A percentile compares a stretch with the other conserved stretches of the same genome.
Conservation (phyloP, 2,888 invertebrate species). For the Chrysolina americana region DNA sequence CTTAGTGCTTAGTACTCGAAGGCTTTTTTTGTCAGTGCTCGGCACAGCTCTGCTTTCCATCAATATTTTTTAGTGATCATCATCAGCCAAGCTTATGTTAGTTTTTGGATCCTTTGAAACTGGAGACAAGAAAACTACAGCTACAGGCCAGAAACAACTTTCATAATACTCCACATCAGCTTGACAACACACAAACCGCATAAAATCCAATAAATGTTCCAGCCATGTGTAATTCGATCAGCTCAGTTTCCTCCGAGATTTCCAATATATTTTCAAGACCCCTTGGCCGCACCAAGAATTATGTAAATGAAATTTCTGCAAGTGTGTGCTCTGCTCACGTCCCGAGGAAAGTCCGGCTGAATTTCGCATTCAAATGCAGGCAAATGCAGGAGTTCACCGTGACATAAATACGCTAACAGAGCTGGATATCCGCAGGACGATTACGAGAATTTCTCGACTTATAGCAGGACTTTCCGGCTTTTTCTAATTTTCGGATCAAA, state of each 20-base stretch:
- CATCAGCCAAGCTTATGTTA: no score
- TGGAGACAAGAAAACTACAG: no score
- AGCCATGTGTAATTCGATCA: background rate
- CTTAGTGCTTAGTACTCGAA: no score
- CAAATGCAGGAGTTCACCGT: conserved; percentile 2
- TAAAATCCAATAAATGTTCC: conserved; percentile 6
- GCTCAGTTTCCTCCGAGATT: background rate
- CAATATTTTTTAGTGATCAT: no score
- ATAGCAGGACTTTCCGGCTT: background rate
- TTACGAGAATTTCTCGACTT: background rate
- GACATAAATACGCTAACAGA: background rate
- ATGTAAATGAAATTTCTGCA: conserved; percentile 1
- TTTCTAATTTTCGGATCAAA: background rate
- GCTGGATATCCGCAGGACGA: conserved; percentile 5
- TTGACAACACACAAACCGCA: background rate
- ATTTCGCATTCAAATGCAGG: conserved; percentile 7
- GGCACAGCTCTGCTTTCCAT: no score
- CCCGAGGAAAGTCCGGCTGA: background rate
- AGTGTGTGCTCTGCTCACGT: conserved; percentile 3
- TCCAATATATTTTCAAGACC: conserved; percentile 1
- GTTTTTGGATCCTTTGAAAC: no score
- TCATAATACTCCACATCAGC: background rate
- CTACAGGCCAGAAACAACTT: no score
- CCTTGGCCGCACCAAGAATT: background rate
- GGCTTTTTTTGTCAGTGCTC: no score